Evolutionary conservation across 2,888 invertebrate species (phyloP).

Genomic region (Drosophila atroscutellata): DNA sequence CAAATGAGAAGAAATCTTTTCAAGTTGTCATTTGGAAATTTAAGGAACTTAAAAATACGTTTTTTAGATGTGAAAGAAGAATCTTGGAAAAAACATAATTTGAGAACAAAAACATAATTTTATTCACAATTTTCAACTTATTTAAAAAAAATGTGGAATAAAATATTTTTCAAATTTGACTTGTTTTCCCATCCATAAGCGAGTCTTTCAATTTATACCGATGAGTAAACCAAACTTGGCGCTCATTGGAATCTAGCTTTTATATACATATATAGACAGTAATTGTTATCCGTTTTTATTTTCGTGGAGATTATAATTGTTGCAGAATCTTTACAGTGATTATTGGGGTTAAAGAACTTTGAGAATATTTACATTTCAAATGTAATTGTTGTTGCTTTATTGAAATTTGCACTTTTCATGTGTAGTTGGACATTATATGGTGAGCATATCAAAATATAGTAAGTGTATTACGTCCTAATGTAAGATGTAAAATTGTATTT

Average conservation of each 20-base stretch:
- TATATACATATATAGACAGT: neutral
- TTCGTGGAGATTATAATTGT: neutral
- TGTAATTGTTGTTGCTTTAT: slow-evolving; percentile 40
- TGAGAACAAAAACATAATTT: neutral
- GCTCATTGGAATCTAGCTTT: neutral
- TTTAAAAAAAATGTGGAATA: neutral
- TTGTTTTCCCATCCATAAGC: neutral
- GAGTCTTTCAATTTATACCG: neutral
- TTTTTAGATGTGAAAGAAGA: neutral
- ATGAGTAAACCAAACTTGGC: neutral
- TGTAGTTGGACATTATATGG: slow-evolving; percentile 27
- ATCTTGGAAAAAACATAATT: neutral
- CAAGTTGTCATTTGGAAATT: neutral
- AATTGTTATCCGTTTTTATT: neutral
- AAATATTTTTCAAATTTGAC: neutral
- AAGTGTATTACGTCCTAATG: slow-evolving; percentile 25
- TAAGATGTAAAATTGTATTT: slow-evolving; percentile 58
- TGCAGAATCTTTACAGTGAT: slow-evolving; percentile 21
- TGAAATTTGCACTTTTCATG: slow-evolving; percentile 46
- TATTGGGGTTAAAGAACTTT: neutral
- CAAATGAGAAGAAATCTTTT: neutral
- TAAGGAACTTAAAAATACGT: neutral
- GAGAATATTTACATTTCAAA: slow-evolving; percentile 6
- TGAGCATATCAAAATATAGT: slow-evolving; percentile 72
- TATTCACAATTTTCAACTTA: neutral